Percentiles rank a stretch among this genome's conserved stretches.
Conservation (phyloP, 64 coral and sea anemone genomes). For the Actinia tenebrosa region DNA sequence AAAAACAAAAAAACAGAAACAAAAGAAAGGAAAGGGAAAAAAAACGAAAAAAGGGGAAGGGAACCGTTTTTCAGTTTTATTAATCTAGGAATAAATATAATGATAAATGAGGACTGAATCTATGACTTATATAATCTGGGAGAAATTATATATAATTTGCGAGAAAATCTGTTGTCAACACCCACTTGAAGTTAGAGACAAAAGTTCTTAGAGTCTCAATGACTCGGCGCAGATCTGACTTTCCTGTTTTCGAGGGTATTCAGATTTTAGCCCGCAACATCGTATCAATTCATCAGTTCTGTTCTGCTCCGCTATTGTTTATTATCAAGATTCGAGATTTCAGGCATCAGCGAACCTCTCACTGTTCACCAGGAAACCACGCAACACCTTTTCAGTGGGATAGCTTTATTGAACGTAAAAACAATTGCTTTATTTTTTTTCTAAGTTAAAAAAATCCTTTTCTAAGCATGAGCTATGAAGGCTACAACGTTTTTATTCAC, state of each 20-base stretch:
- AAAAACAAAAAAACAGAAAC: no score
- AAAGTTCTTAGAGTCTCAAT: neutral
- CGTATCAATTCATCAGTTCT: neutral
- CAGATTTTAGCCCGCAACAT: neutral
- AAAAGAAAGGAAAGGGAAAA: no score
- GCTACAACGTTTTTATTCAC: neutral
- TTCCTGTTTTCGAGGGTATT: neutral
- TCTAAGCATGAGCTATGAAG: neutral
- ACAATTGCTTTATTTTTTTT: neutral
- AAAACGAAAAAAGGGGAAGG: no score
- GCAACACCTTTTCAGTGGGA: neutral
- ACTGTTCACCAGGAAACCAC: neutral
- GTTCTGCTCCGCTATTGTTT: neutral
- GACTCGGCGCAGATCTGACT: neutral
- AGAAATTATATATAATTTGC: neutral
- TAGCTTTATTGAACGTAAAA: neutral
- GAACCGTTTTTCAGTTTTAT: no score
- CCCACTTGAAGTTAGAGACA: neutral
- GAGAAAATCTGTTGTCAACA: neutral
- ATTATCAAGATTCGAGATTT: neutral
- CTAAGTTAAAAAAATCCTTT: neutral
- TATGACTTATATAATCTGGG: no score
- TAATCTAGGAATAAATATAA: no score
- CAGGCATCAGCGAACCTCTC: neutral
- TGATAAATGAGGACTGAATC: no score